phyloP scores from a whole-genome alignment of 2,113 vertebrate genomes.

The Petrocephalus microphthalmus region DNA sequence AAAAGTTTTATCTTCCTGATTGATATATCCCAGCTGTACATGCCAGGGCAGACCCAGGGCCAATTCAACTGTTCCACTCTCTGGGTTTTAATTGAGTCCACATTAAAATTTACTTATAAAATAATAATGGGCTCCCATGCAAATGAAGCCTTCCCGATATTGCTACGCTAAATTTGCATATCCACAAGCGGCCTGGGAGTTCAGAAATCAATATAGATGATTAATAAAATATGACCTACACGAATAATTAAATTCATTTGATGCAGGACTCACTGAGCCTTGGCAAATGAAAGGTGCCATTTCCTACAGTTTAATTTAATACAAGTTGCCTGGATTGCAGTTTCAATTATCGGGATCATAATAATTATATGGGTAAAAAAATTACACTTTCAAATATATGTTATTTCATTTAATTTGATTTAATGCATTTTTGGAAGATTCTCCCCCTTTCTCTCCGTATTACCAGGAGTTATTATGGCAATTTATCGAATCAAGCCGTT shows the following conservation, averaged over 20 bases:
- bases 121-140: constrained; percentile 70
- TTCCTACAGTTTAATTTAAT: constrained; percentile 61
- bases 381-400: constrained; percentile 63
- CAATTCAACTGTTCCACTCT: constrained; percentile 64
- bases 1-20: constrained; percentile 62
- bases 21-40: constrained; percentile 58
- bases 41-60: constrained; percentile 57
- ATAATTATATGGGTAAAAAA: constrained; percentile 57
- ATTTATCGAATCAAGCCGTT: constrained; percentile 54
- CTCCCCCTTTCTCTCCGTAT: constrained; percentile 41
- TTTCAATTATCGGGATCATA: constrained; percentile 61
- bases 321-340: constrained; percentile 53
- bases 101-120: constrained; percentile 73
- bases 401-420: constrained; percentile 61
- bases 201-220: constrained; percentile 75
- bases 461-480: constrained; percentile 50
- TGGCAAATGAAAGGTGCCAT: constrained; percentile 57
- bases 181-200: constrained; percentile 63
- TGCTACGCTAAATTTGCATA: constrained; percentile 61
- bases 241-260: constrained; percentile 71
- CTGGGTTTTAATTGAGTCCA: constrained; percentile 72
- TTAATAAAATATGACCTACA: constrained; percentile 70
- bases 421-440: constrained; percentile 42
- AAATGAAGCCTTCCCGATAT: constrained; percentile 64
- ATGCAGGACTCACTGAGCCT: constrained; percentile 61